Evolutionary conservation across 53 echinoderm and acorn worm species (phyloP).

Genomic region (Astropecten irregularis): DNA sequence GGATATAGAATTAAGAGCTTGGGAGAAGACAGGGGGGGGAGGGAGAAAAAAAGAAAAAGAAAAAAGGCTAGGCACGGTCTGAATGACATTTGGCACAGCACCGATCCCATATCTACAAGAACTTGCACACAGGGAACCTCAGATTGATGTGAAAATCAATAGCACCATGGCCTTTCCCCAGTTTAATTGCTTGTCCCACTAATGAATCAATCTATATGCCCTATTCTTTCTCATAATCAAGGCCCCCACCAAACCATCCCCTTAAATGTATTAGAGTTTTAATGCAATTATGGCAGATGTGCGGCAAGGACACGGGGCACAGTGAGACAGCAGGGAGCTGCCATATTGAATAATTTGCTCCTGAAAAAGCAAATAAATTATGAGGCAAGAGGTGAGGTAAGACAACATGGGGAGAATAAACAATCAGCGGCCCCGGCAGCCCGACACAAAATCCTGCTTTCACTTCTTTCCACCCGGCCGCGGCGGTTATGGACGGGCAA

Average conservation of each 20-base stretch:
- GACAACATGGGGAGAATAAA: conserved; percentile 53
- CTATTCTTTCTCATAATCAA: conserved; percentile 51
- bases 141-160: conserved; percentile 87
- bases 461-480: neutral
- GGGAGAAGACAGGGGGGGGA: neutral
- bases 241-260: conserved; percentile 30
- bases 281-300: conserved; percentile 64
- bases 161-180: conserved; percentile 68
- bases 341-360: conserved; percentile 63
- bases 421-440: neutral
- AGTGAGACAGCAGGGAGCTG: conserved; percentile 41
- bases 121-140: conserved; percentile 52
- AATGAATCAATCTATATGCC: conserved; percentile 80
- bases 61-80: conserved; percentile 12
- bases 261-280: conserved; percentile 66
- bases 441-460: no score
- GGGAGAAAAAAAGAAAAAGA: neutral
- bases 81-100: conserved; percentile 49
- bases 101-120: conserved; percentile 36
- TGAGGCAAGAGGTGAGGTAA: conserved; percentile 48
- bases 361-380: conserved; percentile 68
- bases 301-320: conserved; percentile 27
- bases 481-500: no score
- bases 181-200: conserved; percentile 89
- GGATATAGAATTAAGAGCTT: neutral